Conservation (phyloP, 2,113 vertebrate genomes). For the Erythrocebus patas region DNA sequence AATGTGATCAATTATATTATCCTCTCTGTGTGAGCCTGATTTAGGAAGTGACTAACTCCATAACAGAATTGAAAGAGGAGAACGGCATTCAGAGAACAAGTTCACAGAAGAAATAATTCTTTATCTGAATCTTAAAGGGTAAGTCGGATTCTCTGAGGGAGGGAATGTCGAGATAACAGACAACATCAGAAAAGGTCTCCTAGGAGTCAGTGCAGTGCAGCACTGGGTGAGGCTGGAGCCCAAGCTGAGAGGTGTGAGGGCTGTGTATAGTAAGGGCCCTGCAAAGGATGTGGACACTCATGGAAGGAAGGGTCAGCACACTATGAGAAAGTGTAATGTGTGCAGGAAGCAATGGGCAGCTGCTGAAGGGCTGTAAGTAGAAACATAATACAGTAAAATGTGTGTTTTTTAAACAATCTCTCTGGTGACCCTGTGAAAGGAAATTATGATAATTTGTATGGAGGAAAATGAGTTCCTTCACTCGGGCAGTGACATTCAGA, state of each 20-base stretch:
- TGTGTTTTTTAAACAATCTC: not conserved
- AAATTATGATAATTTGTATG: not conserved
- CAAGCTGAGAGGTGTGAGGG: not conserved
- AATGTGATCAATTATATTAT: not conserved
- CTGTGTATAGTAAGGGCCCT: not conserved
- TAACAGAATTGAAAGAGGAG: not conserved
- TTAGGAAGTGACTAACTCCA: not conserved
- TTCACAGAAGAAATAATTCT: not conserved
- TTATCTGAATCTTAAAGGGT: not conserved
- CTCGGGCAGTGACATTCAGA: not conserved
- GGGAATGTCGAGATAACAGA: not conserved
- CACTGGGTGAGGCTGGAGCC: rapidly evolving
- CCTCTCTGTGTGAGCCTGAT: not conserved
- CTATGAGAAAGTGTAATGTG: not conserved
- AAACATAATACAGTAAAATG: not conserved
- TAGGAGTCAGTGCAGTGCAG: not conserved
- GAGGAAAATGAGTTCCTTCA: not conserved
- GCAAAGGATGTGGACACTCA: not conserved
- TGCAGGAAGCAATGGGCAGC: not conserved
- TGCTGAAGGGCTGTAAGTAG: not conserved
- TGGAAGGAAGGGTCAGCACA: not conserved
- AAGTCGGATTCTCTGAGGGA: not conserved
- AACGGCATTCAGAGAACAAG: not conserved
- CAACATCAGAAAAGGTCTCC: not conserved
- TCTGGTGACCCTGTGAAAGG: not conserved